Evolutionary conservation across 2,888 invertebrate species (phyloP).

Genomic region (Lamproptera curius): DNA sequence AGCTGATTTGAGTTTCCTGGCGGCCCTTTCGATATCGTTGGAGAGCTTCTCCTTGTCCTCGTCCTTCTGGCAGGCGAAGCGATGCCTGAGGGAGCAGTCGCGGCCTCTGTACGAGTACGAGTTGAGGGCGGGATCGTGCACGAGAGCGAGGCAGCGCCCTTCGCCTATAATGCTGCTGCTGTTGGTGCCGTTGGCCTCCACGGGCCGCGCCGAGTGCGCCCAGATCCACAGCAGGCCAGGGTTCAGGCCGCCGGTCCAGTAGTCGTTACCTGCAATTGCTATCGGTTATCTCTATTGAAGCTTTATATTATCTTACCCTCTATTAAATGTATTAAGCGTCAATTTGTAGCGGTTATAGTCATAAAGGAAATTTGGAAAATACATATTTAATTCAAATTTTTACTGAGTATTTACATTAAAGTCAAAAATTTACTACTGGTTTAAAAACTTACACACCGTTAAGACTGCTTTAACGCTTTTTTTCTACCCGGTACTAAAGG

Average conservation of each 20-base stretch:
- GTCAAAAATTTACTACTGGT: too few relatives aligned
- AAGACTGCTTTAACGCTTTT: too few relatives aligned
- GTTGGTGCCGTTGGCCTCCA: conserved; percentile 65
- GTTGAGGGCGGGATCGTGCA: conserved; percentile 79
- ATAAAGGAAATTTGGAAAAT: too few relatives aligned
- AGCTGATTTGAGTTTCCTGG: conserved; percentile 35
- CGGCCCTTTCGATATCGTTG: conserved; percentile 79
- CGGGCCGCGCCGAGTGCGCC: conserved; percentile 89
- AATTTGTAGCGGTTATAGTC: too few relatives aligned
- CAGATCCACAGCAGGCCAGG: conserved; percentile 93
- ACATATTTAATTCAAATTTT: too few relatives aligned
- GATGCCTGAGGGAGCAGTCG: conserved; percentile 83
- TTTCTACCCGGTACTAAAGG: too few relatives aligned
- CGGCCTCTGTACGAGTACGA: conserved; percentile 84
- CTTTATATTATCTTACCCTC: too few relatives aligned
- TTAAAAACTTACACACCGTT: too few relatives aligned
- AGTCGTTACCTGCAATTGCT: conserved; percentile 80
- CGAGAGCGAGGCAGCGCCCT: conserved; percentile 85
- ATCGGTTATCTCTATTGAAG: too few relatives aligned
- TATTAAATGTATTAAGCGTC: too few relatives aligned
- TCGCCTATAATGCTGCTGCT: conserved; percentile 69
- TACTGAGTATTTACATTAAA: too few relatives aligned
- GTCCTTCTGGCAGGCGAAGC: conserved; percentile 85
- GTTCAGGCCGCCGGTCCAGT: conserved; percentile 91
- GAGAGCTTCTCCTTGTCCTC: conserved; percentile 76